phyloP scores from a whole-genome alignment of 2,113 vertebrate species.

The Lophura nycthemera region DNA sequence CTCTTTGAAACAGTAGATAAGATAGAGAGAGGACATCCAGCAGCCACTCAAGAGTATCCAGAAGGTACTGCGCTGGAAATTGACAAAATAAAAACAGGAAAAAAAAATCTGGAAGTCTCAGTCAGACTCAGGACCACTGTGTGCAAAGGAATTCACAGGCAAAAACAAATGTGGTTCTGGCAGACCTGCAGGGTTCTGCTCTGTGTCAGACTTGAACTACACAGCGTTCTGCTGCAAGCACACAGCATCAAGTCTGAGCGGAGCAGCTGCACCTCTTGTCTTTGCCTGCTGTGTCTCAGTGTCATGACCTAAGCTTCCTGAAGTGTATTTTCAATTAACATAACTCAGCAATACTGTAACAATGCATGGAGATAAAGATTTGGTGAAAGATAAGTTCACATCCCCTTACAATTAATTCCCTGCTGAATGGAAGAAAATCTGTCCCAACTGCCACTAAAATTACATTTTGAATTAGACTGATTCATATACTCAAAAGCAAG shows the following conservation, averaged over 20 bases:
- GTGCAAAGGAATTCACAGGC: background rate
- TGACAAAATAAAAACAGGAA: background rate
- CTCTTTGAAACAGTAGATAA: constrained; percentile 74
- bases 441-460: background rate
- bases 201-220: background rate
- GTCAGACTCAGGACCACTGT: background rate
- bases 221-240: background rate
- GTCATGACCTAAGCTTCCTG: background rate
- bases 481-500: background rate
- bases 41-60: constrained; percentile 79
- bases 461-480: background rate
- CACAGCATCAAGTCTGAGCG: background rate
- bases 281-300: background rate
- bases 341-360: background rate
- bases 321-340: background rate
- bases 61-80: constrained; percentile 81
- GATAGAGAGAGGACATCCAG: constrained; percentile 78
- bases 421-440: background rate
- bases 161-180: background rate
- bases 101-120: background rate
- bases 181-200: background rate
- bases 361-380: background rate
- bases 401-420: background rate
- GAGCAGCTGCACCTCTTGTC: background rate
- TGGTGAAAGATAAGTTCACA: background rate